Evolutionary conservation across 2,113 vertebrate species (phyloP).

Genomic region (Canis aureus): DNA sequence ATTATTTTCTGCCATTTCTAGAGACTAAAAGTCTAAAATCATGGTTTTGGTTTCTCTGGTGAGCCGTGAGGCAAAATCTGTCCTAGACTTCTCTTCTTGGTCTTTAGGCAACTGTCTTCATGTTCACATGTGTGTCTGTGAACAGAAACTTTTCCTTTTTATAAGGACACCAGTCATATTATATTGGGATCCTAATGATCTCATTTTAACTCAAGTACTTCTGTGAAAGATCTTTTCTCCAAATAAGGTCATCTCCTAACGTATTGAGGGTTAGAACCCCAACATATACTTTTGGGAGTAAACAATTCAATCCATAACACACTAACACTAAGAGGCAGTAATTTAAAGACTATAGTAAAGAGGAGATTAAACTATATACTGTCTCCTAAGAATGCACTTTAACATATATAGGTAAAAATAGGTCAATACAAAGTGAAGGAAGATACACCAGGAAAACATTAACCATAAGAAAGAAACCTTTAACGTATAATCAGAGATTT

Average conservation of each 20-base stretch:
- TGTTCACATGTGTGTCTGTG: not conserved
- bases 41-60: not conserved
- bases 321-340: not conserved
- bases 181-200: not conserved
- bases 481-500: not conserved
- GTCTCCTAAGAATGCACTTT: not conserved
- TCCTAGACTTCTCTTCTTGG: too few relatives aligned
- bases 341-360: not conserved
- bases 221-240: not conserved
- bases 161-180: not conserved
- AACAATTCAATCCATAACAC: not conserved
- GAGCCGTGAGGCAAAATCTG: not conserved
- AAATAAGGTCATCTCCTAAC: not conserved
- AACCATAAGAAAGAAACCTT: not conserved
- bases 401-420: not conserved
- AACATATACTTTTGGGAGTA: not conserved
- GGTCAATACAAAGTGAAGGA: not conserved
- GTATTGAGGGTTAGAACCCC: not conserved
- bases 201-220: not conserved
- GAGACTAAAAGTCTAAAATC: not conserved
- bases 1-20: not conserved
- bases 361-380: not conserved
- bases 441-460: not conserved
- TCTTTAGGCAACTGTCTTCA: not conserved
- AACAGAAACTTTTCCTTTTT: not conserved